Conservation (phyloP, 2,113 vertebrate species). For the Festucalex cinctus region DNA sequence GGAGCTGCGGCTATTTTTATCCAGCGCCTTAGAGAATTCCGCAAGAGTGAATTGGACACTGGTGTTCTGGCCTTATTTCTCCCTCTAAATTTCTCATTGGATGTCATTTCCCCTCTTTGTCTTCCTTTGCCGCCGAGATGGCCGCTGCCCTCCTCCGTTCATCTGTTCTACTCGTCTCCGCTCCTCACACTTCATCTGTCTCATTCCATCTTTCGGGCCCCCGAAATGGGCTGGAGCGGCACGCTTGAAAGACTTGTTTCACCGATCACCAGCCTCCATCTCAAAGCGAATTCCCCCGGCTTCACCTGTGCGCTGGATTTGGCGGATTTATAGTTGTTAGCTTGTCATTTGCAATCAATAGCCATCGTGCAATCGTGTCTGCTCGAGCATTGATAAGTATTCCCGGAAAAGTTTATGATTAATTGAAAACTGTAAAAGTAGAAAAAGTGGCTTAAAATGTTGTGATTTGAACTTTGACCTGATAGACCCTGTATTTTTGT, state of each 20-base stretch:
- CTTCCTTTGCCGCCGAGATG: slow-evolving; percentile 38
- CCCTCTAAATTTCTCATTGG: slow-evolving; percentile 33
- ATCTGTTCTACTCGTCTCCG: slow-evolving; percentile 53
- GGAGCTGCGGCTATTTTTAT: slow-evolving; percentile 8
- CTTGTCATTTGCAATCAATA: neutral
- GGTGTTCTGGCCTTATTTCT: slow-evolving; percentile 35
- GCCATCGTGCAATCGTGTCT: too few relatives aligned
- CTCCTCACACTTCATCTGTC: slow-evolving; percentile 47
- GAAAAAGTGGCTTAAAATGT: neutral
- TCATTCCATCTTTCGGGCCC: slow-evolving; percentile 40
- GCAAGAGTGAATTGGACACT: slow-evolving; percentile 34
- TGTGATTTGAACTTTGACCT: neutral
- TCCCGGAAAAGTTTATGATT: neutral
- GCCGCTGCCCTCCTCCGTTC: slow-evolving; percentile 41
- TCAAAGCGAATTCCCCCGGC: neutral
- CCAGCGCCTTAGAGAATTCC: slow-evolving; percentile 20
- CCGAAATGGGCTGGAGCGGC: slow-evolving; percentile 40
- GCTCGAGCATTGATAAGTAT: neutral
- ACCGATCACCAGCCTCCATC: slow-evolving; percentile 19
- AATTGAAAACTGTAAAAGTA: neutral
- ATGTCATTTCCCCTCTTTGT: slow-evolving; percentile 43
- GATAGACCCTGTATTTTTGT: neutral
- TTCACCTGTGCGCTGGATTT: neutral
- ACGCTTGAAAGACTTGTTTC: slow-evolving; percentile 32
- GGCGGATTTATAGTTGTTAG: neutral